Evolutionary conservation across 2,888 invertebrate genomes (phyloP).

Genomic region (Myopa testacea): DNA sequence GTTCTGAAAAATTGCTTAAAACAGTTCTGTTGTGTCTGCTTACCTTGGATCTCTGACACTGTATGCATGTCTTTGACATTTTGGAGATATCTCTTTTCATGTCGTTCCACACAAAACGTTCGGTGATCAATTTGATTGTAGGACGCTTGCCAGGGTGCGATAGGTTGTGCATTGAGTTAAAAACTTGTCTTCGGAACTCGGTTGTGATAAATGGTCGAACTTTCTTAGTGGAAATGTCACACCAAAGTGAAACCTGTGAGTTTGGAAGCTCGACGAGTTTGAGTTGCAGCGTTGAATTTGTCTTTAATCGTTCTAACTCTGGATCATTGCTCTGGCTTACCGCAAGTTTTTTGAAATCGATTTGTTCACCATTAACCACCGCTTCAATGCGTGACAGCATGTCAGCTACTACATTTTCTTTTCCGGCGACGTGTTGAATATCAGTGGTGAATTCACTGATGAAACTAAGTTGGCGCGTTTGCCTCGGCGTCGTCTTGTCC

Average conservation of each 20-base stretch:
- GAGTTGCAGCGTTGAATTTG: neutral
- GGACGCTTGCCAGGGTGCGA: slow-evolving; percentile 15
- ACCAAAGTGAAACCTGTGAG: slow-evolving; percentile 6
- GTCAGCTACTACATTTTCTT: slow-evolving; percentile 29
- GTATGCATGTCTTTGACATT: neutral
- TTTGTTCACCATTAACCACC: slow-evolving; percentile 4
- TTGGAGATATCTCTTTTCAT: slow-evolving; percentile 3
- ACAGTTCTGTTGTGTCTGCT: slow-evolving; percentile 10
- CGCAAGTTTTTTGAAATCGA: slow-evolving; percentile 25
- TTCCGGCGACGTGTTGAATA: slow-evolving; percentile 24
- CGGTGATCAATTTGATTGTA: slow-evolving; percentile 2
- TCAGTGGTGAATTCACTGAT: slow-evolving; percentile 28
- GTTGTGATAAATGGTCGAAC: slow-evolving; percentile 11
- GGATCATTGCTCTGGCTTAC: slow-evolving; percentile 12
- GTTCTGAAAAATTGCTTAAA: neutral
- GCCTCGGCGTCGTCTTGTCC: slow-evolving; percentile 15
- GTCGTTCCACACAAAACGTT: slow-evolving; percentile 17
- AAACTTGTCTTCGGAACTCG: slow-evolving; percentile 26
- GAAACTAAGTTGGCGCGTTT: slow-evolving; percentile 19
- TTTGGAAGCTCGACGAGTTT: slow-evolving; percentile 14
- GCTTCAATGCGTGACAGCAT: slow-evolving; percentile 24
- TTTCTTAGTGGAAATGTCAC: slow-evolving; percentile 12
- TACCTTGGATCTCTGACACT: neutral
- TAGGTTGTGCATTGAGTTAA: slow-evolving; percentile 13
- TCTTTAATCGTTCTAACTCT: slow-evolving; percentile 1